These are phyloP conservation scores for Cyprinella venusta DNA, from an alignment of 2,797 vertebrate genomes.

Conservation along the genomic window DNA sequence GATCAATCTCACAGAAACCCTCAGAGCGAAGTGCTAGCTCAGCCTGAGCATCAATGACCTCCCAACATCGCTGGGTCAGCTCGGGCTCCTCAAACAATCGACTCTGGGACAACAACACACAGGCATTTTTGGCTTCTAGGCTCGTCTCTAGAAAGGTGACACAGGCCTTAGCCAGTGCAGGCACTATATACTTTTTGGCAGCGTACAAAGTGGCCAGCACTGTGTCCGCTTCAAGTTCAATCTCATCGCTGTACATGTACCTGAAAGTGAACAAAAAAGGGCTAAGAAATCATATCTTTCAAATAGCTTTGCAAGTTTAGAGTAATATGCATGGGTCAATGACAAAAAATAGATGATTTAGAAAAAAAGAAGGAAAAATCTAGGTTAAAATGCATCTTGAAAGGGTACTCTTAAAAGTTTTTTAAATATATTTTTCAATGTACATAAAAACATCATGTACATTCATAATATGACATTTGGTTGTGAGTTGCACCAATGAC, in stretches of 20 bases:
- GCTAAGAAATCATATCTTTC: background rate
- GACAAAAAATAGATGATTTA: background rate
- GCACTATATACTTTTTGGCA: constrained; percentile 91
- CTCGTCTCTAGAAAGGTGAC: constrained; percentile 91
- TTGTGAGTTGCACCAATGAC: background rate
- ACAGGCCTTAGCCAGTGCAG: constrained; percentile 87
- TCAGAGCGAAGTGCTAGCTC: constrained; percentile 88
- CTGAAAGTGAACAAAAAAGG: constrained; percentile 62
- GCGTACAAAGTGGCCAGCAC: constrained; percentile 90
- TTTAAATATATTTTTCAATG: background rate
- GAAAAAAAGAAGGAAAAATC: rapidly evolving
- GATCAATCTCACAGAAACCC: constrained; percentile 89
- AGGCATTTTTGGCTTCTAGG: constrained; percentile 89
- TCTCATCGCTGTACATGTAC: constrained; percentile 91
- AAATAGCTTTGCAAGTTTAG: constrained; percentile 10
- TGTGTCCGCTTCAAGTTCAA: constrained; percentile 89
- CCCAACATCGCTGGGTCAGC: constrained; percentile 89
- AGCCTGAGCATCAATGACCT: constrained; percentile 89
- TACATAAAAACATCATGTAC: background rate
- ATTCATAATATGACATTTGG: background rate
- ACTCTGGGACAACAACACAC: constrained; percentile 89
- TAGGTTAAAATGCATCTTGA: background rate
- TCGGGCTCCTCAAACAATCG: constrained; percentile 90
- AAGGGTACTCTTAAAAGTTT: background rate
- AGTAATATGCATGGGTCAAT: background rate